Evolutionary conservation across 2,888 invertebrate genomes (phyloP).

Genomic region (Saturnia pavonia): DNA sequence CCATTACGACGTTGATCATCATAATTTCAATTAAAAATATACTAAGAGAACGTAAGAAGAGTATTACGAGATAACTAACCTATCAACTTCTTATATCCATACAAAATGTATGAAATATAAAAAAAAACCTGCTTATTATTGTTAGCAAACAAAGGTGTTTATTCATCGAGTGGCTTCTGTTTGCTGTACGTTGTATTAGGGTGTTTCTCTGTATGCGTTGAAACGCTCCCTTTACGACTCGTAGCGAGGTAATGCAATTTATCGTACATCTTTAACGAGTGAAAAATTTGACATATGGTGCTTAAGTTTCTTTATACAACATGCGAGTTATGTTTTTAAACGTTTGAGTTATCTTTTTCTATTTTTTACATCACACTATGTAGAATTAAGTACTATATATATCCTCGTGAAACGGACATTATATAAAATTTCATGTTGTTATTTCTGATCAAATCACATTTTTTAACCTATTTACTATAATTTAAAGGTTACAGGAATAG

Average conservation of each 20-base stretch:
- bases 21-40: not conserved
- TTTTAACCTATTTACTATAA: not conserved
- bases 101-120: not conserved
- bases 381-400: not conserved
- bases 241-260: conserved; percentile 32
- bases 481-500: not conserved
- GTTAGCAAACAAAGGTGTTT: not conserved
- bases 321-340: not conserved
- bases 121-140: not conserved
- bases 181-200: conserved; percentile 46
- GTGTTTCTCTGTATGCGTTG: conserved; percentile 35
- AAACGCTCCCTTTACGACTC: conserved; percentile 27
- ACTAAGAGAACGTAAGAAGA: not conserved
- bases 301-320: not conserved
- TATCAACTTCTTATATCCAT: not conserved
- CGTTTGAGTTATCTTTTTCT: not conserved
- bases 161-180: conserved; percentile 44
- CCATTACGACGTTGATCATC: not conserved
- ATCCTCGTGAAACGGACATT: too few species aligned
- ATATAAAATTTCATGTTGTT: too few species aligned
- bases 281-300: not conserved
- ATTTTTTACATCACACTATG: not conserved
- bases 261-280: conserved; percentile 24
- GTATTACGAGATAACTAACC: not conserved
- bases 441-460: not conserved